A percentile compares a stretch with the other conserved stretches of the same genome.
Conservation (phyloP, 2,113 vertebrate genomes). For the Opisthocomus hoazin region DNA sequence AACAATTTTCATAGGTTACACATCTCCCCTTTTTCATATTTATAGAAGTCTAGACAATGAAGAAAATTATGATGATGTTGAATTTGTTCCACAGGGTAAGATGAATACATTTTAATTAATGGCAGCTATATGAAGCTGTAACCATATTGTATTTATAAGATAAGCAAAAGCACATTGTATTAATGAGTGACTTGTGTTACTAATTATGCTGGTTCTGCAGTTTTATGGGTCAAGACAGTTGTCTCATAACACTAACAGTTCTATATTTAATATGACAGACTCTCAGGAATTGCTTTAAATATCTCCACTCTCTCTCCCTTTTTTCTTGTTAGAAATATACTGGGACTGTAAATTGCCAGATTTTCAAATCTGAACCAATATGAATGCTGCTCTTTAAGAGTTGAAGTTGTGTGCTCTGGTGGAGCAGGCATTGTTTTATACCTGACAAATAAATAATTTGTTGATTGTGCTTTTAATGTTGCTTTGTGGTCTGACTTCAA, state of each 20-base stretch:
- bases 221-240: background rate
- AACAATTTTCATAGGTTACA: background rate
- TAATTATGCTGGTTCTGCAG: background rate
- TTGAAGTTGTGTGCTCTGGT: background rate
- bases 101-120: background rate
- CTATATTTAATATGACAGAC: background rate
- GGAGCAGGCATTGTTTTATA: background rate
- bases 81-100: slow-evolving; percentile 65
- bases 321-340: background rate
- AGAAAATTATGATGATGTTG: slow-evolving; percentile 82
- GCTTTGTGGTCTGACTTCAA: background rate
- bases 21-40: slow-evolving; percentile 2
- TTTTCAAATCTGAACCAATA: background rate
- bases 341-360: background rate
- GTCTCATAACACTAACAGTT: background rate
- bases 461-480: background rate
- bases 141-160: background rate
- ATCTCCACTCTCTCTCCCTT: background rate
- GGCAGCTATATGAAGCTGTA: background rate
- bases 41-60: slow-evolving; percentile 69
- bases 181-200: background rate
- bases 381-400: background rate
- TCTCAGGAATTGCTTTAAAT: background rate
- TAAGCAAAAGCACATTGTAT: background rate
- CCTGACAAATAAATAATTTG: background rate